Percentiles rank a stretch among this genome's conserved stretches.
Evolutionary conservation across 30 jellyfish, hydroid and myxozoan species (phyloP).

Genomic region (Nemopilema nomurai): DNA sequence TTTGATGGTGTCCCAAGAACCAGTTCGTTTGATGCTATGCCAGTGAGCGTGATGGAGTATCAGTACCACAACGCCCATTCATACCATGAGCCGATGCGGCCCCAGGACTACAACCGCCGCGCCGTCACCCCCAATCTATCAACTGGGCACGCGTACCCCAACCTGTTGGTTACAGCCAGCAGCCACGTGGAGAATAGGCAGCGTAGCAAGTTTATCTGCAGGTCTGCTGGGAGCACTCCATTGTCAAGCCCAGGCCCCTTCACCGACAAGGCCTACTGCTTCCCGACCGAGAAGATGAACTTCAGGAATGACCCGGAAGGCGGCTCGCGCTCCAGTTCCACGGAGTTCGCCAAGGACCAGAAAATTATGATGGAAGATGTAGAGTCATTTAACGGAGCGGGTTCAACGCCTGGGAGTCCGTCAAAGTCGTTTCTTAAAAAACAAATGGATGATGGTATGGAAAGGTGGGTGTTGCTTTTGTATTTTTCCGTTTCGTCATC

Average conservation of each 20-base stretch:
- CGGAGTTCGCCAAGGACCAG: slow-evolving; percentile 22
- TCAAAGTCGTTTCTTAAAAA: slow-evolving; percentile 66
- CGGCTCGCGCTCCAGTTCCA: slow-evolving; percentile 17
- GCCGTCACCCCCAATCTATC: slow-evolving; percentile 51
- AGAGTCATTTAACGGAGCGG: slow-evolving; percentile 6
- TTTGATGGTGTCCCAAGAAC: slow-evolving; percentile 28
- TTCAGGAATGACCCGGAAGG: slow-evolving; percentile 7
- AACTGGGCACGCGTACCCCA: slow-evolving; percentile 13
- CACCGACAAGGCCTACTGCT: slow-evolving; percentile 30
- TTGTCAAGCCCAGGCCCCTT: slow-evolving; percentile 66
- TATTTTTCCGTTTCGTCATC: background rate
- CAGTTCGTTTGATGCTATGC: slow-evolving; percentile 35
- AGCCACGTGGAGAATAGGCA: slow-evolving; percentile 29
- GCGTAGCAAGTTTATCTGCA: slow-evolving; percentile 45
- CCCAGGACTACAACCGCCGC: slow-evolving; percentile 36
- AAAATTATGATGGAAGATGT: slow-evolving; percentile 15
- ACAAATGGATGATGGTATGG: slow-evolving; percentile 78
- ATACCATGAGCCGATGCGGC: slow-evolving; percentile 26
- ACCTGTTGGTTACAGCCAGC: slow-evolving; percentile 23
- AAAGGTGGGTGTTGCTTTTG: slow-evolving; percentile 18
- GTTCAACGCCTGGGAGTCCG: slow-evolving; percentile 74
- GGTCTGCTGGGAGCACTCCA: slow-evolving; percentile 66
- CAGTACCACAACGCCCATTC: slow-evolving; percentile 33
- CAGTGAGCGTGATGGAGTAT: slow-evolving; percentile 19
- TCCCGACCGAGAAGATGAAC: background rate